Base-by-base conservation (phyloP, 2,888 invertebrate genomes). In the Rhogogaster chlorosoma region DNA sequence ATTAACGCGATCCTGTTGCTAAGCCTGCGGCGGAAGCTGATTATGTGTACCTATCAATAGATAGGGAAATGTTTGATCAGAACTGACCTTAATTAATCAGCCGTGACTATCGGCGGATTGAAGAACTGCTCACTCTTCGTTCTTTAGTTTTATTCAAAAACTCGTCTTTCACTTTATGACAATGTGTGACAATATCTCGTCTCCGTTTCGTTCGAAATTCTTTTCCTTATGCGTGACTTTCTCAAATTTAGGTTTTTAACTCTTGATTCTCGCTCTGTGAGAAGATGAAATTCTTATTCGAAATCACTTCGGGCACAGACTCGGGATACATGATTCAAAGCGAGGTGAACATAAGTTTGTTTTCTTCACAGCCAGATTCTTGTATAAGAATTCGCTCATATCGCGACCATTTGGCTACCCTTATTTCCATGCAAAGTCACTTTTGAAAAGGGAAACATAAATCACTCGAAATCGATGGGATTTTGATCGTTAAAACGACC, bases 1-100 rank as follows among this genome's bases (percentile, higher is more conserved):
- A 49, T 77, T 49, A 53, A 77, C 77, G 18, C 29, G 49, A 77
- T 77, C 77, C 45, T 9, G 32, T 77, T 29, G n/a, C 77, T 32
- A 29, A 77, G n/a, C 49, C 32, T 18, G 45, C 15, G 29, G 15
- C 38, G 1, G 15, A 53, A 77, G 15, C 29, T 49, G 49, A 77
- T 77, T 49, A 77, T 18, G 26, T 32, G 26, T 67, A 18, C 32
- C 29, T 32, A 32, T 49, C n/a, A 3, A 49, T 15, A n/a, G 7
- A 49, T 32, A 49, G n/a, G 49, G 5, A 32, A 26, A 26, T 53
- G 7, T n/a, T 49, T 61, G 22, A 45, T 45, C 12, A 26, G 75
- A 75, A 15, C n/a, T 42, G 12, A 42, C 22, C 22, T 36, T 36
- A 75, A 75, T 42, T 18, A 45, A 77, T 29, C 18, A 73, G 22